These are phyloP conservation scores for Pseudochromis fuscus DNA, from an alignment of 2,797 vertebrate genomes.

Conservation along the genomic window DNA sequence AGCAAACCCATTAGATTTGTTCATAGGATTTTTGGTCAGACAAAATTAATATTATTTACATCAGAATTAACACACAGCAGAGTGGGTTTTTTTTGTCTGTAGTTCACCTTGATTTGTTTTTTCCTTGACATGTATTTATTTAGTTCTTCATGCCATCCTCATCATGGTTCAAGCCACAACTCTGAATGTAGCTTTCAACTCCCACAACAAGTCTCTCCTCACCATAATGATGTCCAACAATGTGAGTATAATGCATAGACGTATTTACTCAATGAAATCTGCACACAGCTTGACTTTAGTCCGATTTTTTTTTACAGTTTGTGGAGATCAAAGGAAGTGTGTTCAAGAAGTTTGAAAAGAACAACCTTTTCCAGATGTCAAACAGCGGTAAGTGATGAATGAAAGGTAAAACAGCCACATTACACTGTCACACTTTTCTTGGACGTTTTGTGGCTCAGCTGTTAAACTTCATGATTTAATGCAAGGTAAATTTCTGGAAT, in stretches of 20 bases:
- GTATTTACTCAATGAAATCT: not conserved
- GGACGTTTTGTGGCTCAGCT: slow-evolving; percentile 19
- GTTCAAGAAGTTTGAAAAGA: slow-evolving; percentile 99
- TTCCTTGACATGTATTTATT: slow-evolving; percentile 78
- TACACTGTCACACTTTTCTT: not conserved
- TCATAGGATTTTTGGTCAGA: not conserved
- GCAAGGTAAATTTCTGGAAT: slow-evolving; percentile 63
- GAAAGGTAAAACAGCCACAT: too few species aligned
- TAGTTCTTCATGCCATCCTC: slow-evolving; percentile 96
- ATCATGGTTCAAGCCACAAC: slow-evolving; percentile 99
- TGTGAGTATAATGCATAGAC: slow-evolving; percentile 82
- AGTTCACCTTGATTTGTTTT: slow-evolving; percentile 37
- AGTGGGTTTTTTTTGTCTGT: not conserved
- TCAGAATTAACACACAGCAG: not conserved
- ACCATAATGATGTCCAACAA: slow-evolving; percentile 99
- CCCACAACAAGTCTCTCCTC: slow-evolving; percentile 97
- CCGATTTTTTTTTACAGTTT: slow-evolving; percentile 84
- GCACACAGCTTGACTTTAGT: not conserved
- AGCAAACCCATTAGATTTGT: too few species aligned
- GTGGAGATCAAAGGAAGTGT: slow-evolving; percentile 99
- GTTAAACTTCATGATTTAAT: slow-evolving; percentile 50
- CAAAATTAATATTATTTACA: too few species aligned
- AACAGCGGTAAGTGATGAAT: slow-evolving; percentile 91
- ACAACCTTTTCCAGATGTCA: slow-evolving; percentile 99
- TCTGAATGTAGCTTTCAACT: slow-evolving; percentile 98